Percentiles rank a stretch among this genome's conserved stretches.
Evolutionary conservation across 2,797 vertebrate species (phyloP).

Genomic region (Characodon lateralis): DNA sequence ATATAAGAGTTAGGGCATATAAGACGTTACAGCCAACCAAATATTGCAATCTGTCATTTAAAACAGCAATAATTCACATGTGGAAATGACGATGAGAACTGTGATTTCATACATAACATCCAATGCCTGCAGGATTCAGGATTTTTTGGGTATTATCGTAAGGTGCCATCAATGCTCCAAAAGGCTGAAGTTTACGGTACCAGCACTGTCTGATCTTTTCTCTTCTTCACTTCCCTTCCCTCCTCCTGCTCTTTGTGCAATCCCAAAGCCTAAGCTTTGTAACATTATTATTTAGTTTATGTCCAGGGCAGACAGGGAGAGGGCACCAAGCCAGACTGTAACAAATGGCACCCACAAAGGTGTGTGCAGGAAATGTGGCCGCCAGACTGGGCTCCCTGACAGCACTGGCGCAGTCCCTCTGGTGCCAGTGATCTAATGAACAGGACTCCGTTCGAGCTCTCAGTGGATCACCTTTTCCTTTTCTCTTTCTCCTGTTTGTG

Average conservation of each 20-base stretch:
- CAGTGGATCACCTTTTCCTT: constrained; percentile 54
- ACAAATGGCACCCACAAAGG: constrained; percentile 76
- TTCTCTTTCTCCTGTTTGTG: constrained; percentile 41
- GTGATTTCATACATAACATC: background rate
- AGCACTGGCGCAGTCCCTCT: constrained; percentile 74
- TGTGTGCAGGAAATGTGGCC: constrained; percentile 68
- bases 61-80: background rate
- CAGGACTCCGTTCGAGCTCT: constrained; percentile 53
- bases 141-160: constrained; percentile 17
- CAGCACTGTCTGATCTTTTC: constrained; percentile 62
- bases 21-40: background rate
- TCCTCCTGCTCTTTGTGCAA: constrained; percentile 54
- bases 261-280: constrained; percentile 64
- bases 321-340: constrained; percentile 73
- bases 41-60: background rate
- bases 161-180: constrained; percentile 27
- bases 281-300: constrained; percentile 80
- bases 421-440: constrained; percentile 78
- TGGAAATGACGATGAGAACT: background rate
- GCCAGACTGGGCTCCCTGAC: constrained; percentile 71
- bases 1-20: background rate
- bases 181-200: constrained; percentile 30
- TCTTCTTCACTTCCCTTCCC: constrained; percentile 63
- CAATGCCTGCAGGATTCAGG: background rate
- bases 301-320: constrained; percentile 70